Evolutionary conservation across 1,140 invertebrate species (phyloP), one percentile per base, ranked within the genome.

Genomic region (Neuroterus valhalla): DNA sequence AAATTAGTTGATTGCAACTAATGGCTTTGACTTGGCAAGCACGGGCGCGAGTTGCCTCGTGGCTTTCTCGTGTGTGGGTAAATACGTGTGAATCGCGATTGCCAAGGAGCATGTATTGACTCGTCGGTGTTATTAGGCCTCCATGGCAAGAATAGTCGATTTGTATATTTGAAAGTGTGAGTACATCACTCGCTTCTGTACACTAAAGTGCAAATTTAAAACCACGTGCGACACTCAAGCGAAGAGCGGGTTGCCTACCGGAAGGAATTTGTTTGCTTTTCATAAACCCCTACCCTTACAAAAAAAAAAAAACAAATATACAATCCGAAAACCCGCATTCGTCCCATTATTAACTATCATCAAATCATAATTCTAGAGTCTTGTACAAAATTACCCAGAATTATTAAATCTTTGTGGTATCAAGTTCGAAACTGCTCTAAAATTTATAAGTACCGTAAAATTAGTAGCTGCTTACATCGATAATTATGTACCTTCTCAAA

Each of bases 141-240:
- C 6, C 31, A 38, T 8, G 31, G 31, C 31, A 38, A 38, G 55
- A 62, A 62, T 62, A 62, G 55, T 62, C 55, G 55, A 62, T 62
- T 62, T 14, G 55, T 23, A 23, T 26, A 62, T 62, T 62, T 62
- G n/a, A 62, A 62, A 62, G 55, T 62, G n/a, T 62, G 21, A 38
- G 55, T 62, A 15, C 31, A 62, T 62, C n/a, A 15, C 14, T n/a
- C 55, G 15, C 55, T 23, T 14, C 26, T 62, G 55, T 23, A 23
- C 55, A 62, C 2, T 31, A 31, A n/a, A 26, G 14, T 26, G 3
- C 6, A 15, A 2, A 26, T 10, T 8, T 1, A n/a, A 26, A 26
- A 31, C 55, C 55, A 62, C 55, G 55, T 62, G 55, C 55, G 31
- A 62, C 55, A 38, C 21, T 15, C 14, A 6, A 62, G 55, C 31